phyloP scores from a whole-genome alignment of 2,797 vertebrate species.

The Micromesistius poutassou region DNA sequence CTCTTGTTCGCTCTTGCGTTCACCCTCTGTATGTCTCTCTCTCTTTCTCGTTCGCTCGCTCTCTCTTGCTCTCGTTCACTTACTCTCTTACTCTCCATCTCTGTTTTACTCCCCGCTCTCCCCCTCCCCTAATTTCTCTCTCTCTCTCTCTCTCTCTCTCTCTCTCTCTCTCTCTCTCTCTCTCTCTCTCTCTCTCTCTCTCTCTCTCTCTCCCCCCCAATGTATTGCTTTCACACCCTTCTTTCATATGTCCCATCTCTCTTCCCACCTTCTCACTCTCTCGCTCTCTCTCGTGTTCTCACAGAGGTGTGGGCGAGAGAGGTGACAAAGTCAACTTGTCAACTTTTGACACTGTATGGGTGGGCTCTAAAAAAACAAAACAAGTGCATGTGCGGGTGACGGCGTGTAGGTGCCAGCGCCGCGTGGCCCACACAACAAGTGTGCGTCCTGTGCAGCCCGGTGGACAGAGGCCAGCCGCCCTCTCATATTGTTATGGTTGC shows the following conservation, averaged over 20 bases:
- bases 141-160: background rate
- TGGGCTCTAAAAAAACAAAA: background rate
- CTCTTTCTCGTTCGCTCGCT: background rate
- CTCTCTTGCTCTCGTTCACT: constrained; percentile 17
- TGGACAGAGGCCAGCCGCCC: background rate
- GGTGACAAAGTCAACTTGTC: background rate
- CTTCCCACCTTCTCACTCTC: background rate
- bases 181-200: constrained; percentile 8
- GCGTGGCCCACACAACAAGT: too few species aligned
- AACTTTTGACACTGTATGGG: background rate
- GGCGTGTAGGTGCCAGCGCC: too few species aligned
- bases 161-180: constrained; percentile 17
- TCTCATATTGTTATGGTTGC: background rate
- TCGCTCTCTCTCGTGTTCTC: background rate
- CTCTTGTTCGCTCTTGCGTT: too few species aligned
- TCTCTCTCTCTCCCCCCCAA: background rate
- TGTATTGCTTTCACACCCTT: too few species aligned
- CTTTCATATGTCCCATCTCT: constrained; percentile 6
- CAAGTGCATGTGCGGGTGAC: background rate
- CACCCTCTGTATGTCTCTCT: too few species aligned
- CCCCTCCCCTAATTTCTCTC: too few species aligned
- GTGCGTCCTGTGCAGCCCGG: background rate
- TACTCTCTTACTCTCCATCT: constrained; percentile 9
- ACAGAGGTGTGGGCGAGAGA: background rate
- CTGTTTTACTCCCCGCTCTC: too few species aligned